A percentile compares a stretch with the other conserved stretches of the same genome.
These are phyloP conservation scores for Phaedon cochleariae DNA, from an alignment of 2,888 invertebrate genomes.

Conservation along the genomic window DNA sequence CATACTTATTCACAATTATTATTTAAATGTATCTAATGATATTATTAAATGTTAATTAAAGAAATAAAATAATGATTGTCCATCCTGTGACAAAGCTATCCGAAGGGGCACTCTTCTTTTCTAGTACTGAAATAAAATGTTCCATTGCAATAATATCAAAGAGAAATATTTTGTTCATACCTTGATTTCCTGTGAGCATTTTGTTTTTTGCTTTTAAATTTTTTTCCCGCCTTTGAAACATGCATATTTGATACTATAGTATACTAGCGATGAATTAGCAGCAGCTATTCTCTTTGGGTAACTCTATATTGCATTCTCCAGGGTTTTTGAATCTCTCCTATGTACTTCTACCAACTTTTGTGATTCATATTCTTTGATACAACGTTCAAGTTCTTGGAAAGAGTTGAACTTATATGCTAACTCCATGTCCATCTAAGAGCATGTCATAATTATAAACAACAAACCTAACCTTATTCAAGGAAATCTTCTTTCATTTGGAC, in stretches of 20 bases:
- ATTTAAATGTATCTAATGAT: too few relatives aligned
- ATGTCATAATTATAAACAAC: not conserved
- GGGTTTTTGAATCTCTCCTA: slow-evolving; percentile 1
- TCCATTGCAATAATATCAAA: not conserved
- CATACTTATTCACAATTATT: too few relatives aligned
- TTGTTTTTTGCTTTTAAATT: not conserved
- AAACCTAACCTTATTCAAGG: not conserved
- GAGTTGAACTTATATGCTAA: not conserved
- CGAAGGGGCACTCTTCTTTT: not conserved
- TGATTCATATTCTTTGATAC: not conserved
- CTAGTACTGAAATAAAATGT: too few relatives aligned
- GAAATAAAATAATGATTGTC: not conserved
- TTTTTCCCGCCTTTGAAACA: not conserved
- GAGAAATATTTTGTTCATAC: not conserved
- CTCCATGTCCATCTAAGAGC: not conserved
- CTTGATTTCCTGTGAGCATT: not conserved
- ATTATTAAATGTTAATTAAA: too few relatives aligned
- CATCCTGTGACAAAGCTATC: slow-evolving; percentile 2
- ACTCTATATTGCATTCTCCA: not conserved
- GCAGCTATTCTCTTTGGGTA: not conserved
- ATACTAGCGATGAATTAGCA: not conserved
- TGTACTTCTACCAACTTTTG: slow-evolving; percentile 2
- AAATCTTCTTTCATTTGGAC: not conserved
- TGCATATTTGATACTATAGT: slow-evolving; percentile 3
- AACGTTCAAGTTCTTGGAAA: not conserved